These are phyloP conservation scores for Haemorhous mexicanus DNA, from an alignment of 2,113 vertebrate genomes.

Conservation along the genomic window DNA sequence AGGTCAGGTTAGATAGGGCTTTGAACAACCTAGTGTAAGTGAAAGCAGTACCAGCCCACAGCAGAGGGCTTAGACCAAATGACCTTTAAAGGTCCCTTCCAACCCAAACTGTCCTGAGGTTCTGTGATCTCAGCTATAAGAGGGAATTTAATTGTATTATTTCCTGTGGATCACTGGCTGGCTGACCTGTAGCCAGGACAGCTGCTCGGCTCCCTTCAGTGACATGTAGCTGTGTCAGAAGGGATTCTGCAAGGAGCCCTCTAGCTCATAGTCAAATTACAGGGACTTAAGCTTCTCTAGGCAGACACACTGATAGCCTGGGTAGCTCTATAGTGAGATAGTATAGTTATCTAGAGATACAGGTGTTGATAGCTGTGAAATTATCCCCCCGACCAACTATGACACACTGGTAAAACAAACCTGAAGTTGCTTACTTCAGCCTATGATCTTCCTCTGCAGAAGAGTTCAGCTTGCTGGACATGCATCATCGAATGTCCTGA, in stretches of 20 bases:
- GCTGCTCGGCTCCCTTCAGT: not conserved
- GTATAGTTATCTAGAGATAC: accelerated
- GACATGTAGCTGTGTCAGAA: not conserved
- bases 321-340: not conserved
- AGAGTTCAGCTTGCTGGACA: not conserved
- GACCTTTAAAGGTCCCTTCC: not conserved
- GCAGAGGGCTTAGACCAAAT: not conserved
- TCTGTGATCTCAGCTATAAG: not conserved
- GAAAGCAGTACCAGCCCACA: not conserved
- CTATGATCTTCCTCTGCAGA: not conserved
- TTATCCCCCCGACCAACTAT: not conserved
- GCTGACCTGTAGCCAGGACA: not conserved
- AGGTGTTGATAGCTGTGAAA: not conserved
- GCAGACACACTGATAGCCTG: not conserved
- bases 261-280: not conserved
- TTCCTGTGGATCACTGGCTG: not conserved
- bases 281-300: not conserved
- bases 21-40: not conserved
- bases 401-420: not conserved
- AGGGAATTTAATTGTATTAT: not conserved
- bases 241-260: not conserved
- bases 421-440: not conserved
- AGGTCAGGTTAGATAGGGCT: not conserved
- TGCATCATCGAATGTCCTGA: not conserved
- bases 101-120: not conserved